Percentiles rank a stretch among this genome's conserved stretches.
These are phyloP conservation scores for Polypterus bichir DNA, from an alignment of 2,113 vertebrate species.

Conservation along the genomic window DNA sequence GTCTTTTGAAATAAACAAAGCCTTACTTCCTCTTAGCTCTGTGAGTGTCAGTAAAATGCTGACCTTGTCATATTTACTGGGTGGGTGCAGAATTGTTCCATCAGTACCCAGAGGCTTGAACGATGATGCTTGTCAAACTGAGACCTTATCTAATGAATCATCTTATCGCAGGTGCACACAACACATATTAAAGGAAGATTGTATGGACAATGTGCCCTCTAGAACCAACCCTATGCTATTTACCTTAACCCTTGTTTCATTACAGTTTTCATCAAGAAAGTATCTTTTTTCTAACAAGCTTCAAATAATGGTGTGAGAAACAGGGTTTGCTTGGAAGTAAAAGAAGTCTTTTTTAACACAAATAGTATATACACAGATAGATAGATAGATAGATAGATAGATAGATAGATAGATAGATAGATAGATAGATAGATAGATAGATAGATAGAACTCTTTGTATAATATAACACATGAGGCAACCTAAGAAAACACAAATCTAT, in stretches of 20 bases:
- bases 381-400: no score
- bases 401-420: no score
- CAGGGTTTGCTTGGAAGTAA: background rate
- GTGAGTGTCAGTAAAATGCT: conserved; percentile 63
- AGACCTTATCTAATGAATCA: conserved; percentile 95
- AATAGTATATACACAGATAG: no score
- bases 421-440: no score
- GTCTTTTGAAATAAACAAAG: conserved; percentile 42
- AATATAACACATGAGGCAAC: no score
- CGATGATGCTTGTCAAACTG: conserved; percentile 92
- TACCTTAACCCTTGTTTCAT: conserved; percentile 78
- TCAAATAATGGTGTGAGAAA: conserved; percentile 19
- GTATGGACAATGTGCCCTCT: conserved; percentile 77
- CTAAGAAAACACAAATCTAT: no score
- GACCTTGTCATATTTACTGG: conserved; percentile 97
- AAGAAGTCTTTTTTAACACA: no score
- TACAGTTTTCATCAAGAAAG: conserved; percentile 54
- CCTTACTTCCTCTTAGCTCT: conserved; percentile 31
- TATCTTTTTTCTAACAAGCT: conserved; percentile 14
- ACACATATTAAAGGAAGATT: conserved; percentile 87
- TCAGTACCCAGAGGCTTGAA: conserved; percentile 94
- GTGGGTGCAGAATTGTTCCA: conserved; percentile 86
- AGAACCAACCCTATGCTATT: conserved; percentile 71
- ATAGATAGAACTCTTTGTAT: no score
- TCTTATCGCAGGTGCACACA: conserved; percentile 92